Evolutionary conservation across 1,140 invertebrate species (phyloP).

Genomic region (Propsilocerus akamusi): DNA sequence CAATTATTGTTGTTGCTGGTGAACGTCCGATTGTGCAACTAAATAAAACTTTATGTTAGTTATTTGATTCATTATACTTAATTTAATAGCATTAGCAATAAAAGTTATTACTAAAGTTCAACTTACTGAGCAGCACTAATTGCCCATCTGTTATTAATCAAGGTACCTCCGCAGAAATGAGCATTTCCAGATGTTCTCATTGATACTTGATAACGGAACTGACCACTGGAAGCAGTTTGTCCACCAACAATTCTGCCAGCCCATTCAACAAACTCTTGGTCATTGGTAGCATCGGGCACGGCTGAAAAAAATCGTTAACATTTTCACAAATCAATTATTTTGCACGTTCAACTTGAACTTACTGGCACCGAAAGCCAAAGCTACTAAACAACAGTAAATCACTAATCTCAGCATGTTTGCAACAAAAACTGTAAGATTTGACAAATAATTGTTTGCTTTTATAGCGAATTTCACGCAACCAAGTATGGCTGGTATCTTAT

Average conservation of each 20-base stretch:
- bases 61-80: not conserved
- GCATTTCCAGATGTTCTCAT: constrained; percentile 19
- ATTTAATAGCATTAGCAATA: not conserved
- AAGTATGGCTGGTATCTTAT: too few species aligned
- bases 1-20: not conserved
- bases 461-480: too few species aligned
- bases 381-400: too few species aligned
- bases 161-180: constrained; percentile 28
- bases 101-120: too few species aligned
- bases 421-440: too few species aligned
- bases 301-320: too few species aligned
- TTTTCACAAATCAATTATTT: too few species aligned
- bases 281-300: not conserved
- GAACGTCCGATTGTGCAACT: not conserved
- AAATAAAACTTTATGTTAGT: not conserved
- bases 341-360: too few species aligned
- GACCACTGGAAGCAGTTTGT: constrained; percentile 19
- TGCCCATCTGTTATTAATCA: constrained; percentile 22
- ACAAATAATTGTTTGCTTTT: too few species aligned
- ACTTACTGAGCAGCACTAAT: constrained; percentile 28
- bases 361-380: not conserved
- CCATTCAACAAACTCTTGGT: constrained; percentile 4
- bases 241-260: constrained; percentile 26
- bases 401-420: too few species aligned
- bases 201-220: constrained; percentile 26